Evolutionary conservation across 2,113 vertebrate genomes (phyloP), one percentile per base, ranked within the genome.

Genomic region (Poeciliopsis retropinna): DNA sequence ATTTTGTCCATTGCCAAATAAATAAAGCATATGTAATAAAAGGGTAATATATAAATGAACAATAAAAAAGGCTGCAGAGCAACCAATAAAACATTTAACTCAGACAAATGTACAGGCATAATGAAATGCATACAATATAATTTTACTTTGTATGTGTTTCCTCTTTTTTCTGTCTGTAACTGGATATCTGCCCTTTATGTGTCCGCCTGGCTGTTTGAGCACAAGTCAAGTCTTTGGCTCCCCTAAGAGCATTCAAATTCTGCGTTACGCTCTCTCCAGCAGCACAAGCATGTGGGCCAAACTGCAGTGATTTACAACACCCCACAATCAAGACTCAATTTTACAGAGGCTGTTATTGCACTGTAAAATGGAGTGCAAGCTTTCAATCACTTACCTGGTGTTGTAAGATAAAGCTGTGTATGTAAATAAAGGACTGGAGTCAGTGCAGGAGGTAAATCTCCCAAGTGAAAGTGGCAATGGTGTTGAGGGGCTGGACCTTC

Each of bases 321-420:
- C 64, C 79, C 76, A 80, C 84, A 87, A 89, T 90, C 87, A 79
- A 74, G 81, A 79, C 85, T 84, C 76, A 75, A 67, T 90, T 90
- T 92, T 91, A 85, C 80, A 81, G 77, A 86, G 67, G 73, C 75
- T 39, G 80, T 90, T 90, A 85, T 87, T 88, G 83, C 87, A 78
- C 72, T 78, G 85, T 89, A 85, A 88, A 90, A 82, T 31, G 60
- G 28, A 79, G 66, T 37, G 41, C 67, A 68, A 72, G 85, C 87
- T 89, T 89, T 87, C 87, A 84, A 89, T 92, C 85, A 81, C 79
- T 74, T 81, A 84, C 84, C 85, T 89, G 85, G 85, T 87, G 74
- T 73, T 78, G 84, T 87, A 80, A 86, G 89, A 92, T 92, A 89
- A 91, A 91, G 88, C 78, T 80, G 74, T 79, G 72, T 85, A 87